phyloP scores from a whole-genome alignment of 2,113 vertebrate species.

The Bos taurus region ARS-UCD2.0 NC_037334.1:47668001-47668500 shows the following conservation, averaged over 20 bases:
- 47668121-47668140: too few relatives aligned
- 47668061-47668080: too few relatives aligned
- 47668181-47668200: not conserved
- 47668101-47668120: too few relatives aligned
- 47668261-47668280: not conserved
- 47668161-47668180: too few relatives aligned
- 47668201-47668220: not conserved
- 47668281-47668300: not conserved
- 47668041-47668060: too few relatives aligned
- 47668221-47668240: not conserved
- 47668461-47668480: not conserved
- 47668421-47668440: too few relatives aligned
- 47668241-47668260: not conserved
- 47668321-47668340: not conserved
- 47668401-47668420: not conserved
- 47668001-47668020: too few relatives aligned
- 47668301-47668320: not conserved
- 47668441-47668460: not conserved
- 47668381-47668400: not conserved
- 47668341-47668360: not conserved
- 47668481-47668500: not conserved
- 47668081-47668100: too few relatives aligned
- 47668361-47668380: not conserved
- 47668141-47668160: too few relatives aligned
- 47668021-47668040: too few relatives aligned